Conservation (phyloP, 2,888 invertebrate species). For the Tineola bisselliella region DNA sequence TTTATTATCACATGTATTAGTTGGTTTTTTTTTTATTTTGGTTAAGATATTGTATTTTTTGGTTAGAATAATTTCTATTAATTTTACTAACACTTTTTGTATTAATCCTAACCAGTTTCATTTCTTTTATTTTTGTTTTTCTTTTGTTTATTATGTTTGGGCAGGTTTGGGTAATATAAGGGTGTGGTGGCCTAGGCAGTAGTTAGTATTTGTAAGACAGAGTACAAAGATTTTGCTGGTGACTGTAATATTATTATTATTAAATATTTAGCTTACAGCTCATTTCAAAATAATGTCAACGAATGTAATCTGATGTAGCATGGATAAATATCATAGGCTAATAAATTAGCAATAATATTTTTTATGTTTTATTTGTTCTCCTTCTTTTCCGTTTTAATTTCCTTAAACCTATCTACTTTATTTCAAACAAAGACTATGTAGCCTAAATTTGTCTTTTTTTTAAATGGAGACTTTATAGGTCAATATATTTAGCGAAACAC, state of each 20-base stretch:
- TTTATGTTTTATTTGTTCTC: constrained; percentile 40
- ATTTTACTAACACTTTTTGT: constrained; percentile 44
- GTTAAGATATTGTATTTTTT: constrained; percentile 33
- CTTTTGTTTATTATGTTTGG: constrained; percentile 49
- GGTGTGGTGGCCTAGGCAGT: constrained; percentile 69
- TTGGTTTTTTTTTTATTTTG: constrained; percentile 31
- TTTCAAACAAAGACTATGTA: too few species aligned
- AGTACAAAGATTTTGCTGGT: constrained; percentile 60
- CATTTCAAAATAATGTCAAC: constrained; percentile 66
- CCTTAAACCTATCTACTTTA: too few species aligned
- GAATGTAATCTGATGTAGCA: constrained; percentile 69
- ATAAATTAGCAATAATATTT: constrained; percentile 68
- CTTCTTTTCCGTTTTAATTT: background rate
- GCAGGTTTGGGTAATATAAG: constrained; percentile 68
- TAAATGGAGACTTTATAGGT: too few species aligned
- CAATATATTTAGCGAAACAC: too few species aligned
- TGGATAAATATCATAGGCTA: constrained; percentile 54
- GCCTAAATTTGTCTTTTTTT: too few species aligned
- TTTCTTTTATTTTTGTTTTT: constrained; percentile 21
- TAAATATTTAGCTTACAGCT: constrained; percentile 57
- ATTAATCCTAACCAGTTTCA: constrained; percentile 39
- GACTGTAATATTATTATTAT: constrained; percentile 44
- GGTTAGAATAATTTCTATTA: constrained; percentile 53
- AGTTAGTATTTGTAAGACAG: constrained; percentile 64
- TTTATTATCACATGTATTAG: constrained; percentile 24